Percentiles rank a stretch among this genome's conserved stretches.
phyloP scores from a whole-genome alignment of 2,113 vertebrate genomes.

The Lepisosteus oculatus region DNA sequence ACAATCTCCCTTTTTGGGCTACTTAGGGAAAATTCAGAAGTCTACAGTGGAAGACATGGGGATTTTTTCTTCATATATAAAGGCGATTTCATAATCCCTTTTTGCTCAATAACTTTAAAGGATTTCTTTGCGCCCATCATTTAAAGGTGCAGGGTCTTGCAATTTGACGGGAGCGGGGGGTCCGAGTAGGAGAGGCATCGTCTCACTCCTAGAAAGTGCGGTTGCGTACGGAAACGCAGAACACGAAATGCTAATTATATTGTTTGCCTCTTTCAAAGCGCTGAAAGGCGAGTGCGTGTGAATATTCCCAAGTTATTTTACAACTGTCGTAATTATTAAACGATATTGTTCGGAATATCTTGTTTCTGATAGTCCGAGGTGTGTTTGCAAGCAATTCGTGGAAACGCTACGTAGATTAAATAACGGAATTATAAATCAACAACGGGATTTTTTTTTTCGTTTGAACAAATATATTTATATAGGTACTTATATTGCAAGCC shows the following conservation, averaged over 20 bases:
- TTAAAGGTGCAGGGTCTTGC: slow-evolving; percentile 58
- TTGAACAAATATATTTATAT: too few species aligned
- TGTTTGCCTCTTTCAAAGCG: not conserved
- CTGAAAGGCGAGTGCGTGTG: too few species aligned
- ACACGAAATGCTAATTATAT: slow-evolving; percentile 13
- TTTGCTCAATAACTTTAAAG: slow-evolving; percentile 73
- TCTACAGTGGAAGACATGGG: slow-evolving; percentile 71
- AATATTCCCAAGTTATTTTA: too few species aligned
- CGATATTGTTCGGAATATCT: too few species aligned
- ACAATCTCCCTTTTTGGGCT: slow-evolving; percentile 60
- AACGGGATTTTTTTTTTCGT: too few species aligned
- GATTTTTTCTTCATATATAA: slow-evolving; percentile 72
- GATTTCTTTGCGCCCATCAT: slow-evolving; percentile 65
- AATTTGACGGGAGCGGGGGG: slow-evolving; percentile 44
- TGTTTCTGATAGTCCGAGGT: too few species aligned
- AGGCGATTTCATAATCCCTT: slow-evolving; percentile 71
- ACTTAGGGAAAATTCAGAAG: slow-evolving; percentile 68
- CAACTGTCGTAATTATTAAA: too few species aligned
- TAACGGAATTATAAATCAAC: too few species aligned
- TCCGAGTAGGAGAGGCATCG: not conserved
- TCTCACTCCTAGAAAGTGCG: too few species aligned
- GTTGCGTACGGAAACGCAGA: not conserved
- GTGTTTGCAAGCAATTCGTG: too few species aligned
- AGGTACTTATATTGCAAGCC: too few species aligned
- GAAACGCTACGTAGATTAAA: too few species aligned